Evolutionary conservation across 2,113 vertebrate genomes (phyloP), one percentile per base, ranked within the genome.

Genomic region (Stegastes partitus): DNA sequence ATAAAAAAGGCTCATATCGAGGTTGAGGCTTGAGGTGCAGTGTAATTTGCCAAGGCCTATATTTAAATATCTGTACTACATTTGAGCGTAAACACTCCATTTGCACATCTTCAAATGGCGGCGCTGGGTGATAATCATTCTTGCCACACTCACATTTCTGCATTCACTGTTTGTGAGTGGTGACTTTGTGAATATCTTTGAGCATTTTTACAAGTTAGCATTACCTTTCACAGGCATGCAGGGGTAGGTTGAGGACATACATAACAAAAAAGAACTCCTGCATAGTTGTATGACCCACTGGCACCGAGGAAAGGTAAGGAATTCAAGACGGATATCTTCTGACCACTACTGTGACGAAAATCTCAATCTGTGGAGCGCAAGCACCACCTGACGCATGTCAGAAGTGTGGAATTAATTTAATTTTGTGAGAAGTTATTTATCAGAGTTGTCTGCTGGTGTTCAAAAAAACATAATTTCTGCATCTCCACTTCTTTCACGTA

Each of bases 1-100:
- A n/a, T n/a, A n/a, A n/a, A n/a, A 61, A 25, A 77, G 2, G 9
- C 31, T 71, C n/a, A 22, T 45, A 72, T 50, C 47, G 18, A 74
- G 11, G 39, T 63, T 23, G n/a, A 51, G 39, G 3, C 45, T 53
- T 23, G 23, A 69, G 59, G 59, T 74, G 55, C 7, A 51, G 45
- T 72, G 50, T 69, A 78, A 58, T 82, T 77, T 85, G 28, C 65
- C 56, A 54, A 5, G 61, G 72, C 78, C 74, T 71, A 61, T 67
- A 63, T 88, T 83, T 63, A 84, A 82, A 87, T 76, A 25, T 67
- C 53, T 80, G 47, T 45, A 68, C 62, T 69, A 67, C 63, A 70
- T 78, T 57, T 16, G 31, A 49, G 57, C 12, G 65, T 63, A 82
- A 88, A 82, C 58, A 68, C 16, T 55, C 31, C 26, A 59, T 72